These are phyloP conservation scores for Fragum whitleyi DNA, from an alignment of 2,888 invertebrate species.

Conservation along the genomic window DNA sequence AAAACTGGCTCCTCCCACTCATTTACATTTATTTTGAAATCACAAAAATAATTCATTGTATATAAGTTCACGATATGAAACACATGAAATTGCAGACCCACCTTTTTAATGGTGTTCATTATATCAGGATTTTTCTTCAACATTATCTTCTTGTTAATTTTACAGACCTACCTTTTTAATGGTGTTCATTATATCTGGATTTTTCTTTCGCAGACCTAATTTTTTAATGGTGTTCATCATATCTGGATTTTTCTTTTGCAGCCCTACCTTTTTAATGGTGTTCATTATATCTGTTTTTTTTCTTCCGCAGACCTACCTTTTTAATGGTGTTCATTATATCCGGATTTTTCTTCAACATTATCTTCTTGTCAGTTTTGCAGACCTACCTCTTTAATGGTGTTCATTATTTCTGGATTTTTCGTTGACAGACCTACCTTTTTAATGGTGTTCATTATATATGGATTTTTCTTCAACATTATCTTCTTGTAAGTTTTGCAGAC, in stretches of 20 bases:
- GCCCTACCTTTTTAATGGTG: conserved; percentile 84
- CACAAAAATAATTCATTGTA: too few relatives aligned
- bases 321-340: conserved; percentile 84
- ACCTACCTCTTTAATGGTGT: conserved; percentile 84
- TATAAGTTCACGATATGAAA: too few relatives aligned
- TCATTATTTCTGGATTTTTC: conserved; percentile 84
- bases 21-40: too few relatives aligned
- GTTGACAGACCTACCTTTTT: conserved; percentile 84
- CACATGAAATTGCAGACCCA: too few relatives aligned
- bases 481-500: too few relatives aligned
- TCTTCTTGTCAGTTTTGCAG: too few relatives aligned
- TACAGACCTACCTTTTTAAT: conserved; percentile 83
- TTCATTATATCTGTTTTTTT: conserved; percentile 85
- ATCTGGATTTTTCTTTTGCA: conserved; percentile 84
- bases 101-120: conserved; percentile 85
- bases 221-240: conserved; percentile 85
- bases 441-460: conserved; percentile 84
- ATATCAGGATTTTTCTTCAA: conserved; percentile 85
- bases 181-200: conserved; percentile 84
- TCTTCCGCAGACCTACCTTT: too few relatives aligned
- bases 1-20: too few relatives aligned
- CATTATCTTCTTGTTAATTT: conserved; percentile 85
- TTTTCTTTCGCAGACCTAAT: conserved; percentile 83
- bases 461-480: conserved; percentile 85
- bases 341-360: conserved; percentile 85